Conservation (phyloP, 2,113 vertebrate genomes). For the Pollimyrus isidori region DNA sequence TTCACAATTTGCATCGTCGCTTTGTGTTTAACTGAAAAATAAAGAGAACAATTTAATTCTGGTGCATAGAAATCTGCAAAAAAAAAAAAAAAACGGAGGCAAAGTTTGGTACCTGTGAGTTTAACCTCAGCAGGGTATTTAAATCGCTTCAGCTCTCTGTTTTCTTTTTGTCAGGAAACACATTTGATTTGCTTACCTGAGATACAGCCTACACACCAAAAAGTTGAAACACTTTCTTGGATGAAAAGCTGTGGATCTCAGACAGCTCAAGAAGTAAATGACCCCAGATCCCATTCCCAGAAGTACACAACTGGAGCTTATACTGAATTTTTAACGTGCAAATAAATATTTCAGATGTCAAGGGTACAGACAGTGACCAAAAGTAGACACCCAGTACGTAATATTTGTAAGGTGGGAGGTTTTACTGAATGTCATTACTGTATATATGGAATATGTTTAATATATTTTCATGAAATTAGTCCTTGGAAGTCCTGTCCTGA, state of each 20-base stretch:
- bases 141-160: neutral
- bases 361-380: neutral
- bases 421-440: neutral
- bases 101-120: neutral
- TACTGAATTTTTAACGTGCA: neutral
- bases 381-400: neutral
- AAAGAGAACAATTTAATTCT: neutral
- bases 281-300: neutral
- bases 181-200: neutral
- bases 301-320: neutral
- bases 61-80: neutral
- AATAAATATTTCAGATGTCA: neutral
- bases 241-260: neutral
- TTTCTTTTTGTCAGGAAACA: neutral
- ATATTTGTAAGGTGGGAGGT: neutral
- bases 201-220: neutral
- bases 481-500: neutral
- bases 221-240: neutral
- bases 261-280: neutral
- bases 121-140: neutral
- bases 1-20: neutral
- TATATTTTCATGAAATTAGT: slow-evolving; percentile 4
- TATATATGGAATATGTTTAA: neutral
- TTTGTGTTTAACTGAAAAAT: neutral
- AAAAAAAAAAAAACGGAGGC: neutral